A percentile compares a stretch with the other conserved stretches of the same genome.
These are phyloP conservation scores for Isurus oxyrinchus DNA, from an alignment of 2,113 vertebrate species.

Conservation along the genomic window DNA sequence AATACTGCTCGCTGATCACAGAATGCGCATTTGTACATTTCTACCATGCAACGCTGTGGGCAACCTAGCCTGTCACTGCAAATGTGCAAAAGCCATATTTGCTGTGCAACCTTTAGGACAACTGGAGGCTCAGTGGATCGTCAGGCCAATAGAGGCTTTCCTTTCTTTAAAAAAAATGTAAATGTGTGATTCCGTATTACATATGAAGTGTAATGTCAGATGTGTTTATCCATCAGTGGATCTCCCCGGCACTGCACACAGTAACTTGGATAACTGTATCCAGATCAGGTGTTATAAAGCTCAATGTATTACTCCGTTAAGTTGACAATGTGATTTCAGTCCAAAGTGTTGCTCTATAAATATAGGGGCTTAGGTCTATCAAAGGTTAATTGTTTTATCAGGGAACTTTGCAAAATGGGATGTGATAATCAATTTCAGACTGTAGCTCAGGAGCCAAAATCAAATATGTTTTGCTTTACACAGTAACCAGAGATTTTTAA, in stretches of 20 bases:
- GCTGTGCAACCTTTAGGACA: not conserved
- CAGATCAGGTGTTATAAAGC: not conserved
- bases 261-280: not conserved
- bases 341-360: not conserved
- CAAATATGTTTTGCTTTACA: not conserved
- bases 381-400: not conserved
- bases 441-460: not conserved
- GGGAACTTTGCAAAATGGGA: not conserved
- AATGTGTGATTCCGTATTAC: not conserved
- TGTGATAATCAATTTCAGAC: not conserved
- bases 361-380: not conserved
- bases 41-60: not conserved
- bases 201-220: not conserved
- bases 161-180: not conserved
- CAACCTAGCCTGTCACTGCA: not conserved
- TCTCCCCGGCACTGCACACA: not conserved
- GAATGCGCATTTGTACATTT: slow-evolving; percentile 41
- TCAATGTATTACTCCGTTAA: not conserved
- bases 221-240: not conserved
- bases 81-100: not conserved
- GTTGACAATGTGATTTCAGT: not conserved
- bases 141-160: not conserved
- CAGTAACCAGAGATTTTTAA: not conserved
- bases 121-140: not conserved
- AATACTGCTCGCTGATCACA: slow-evolving; percentile 45